Evolutionary conservation across 2,888 invertebrate species (phyloP), one percentile per base, ranked within the genome.

Genomic region (Diaprepes abbreviatus): DNA sequence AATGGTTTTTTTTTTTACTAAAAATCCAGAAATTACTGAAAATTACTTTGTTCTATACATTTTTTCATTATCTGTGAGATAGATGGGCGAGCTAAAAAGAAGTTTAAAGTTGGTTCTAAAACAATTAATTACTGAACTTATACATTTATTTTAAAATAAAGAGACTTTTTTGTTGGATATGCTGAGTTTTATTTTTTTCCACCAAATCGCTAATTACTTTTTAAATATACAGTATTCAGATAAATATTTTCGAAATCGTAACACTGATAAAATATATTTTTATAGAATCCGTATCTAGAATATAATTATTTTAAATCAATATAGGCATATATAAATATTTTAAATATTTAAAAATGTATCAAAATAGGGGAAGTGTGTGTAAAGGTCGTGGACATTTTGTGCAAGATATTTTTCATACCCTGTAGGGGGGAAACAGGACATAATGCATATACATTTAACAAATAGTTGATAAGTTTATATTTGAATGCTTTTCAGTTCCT

Each of bases 271-370:
- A 54, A 55, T 24, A 55, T 55, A 38, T 12, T 24, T 55, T 19
- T 1, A 33, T 33, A 33, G 4, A 31, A 52, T 31, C n/a, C 19
- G 14, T 52, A 52, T 31, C 14, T 38, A 55, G 55, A 38, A 14
- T 38, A 54, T 36, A 52, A 55, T 57, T 9, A 48, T 43, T 50
- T 19, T 50, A 58, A 54, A 63, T 19, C 10, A 43, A 43, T 50
- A 16, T 21, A 19, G 21, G n/a, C 21, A 10, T 52, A 62, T 54
- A 54, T 54, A 63, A 52, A 63, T 28, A 28, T 57, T 57, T 12
- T 54, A 54, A 52, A 63, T 28, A 16, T 65, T 57, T 12, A 65
- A 65, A 57, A 33, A 66, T 50, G 35, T 66, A 58, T 59, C 66
- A 66, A 66, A 66, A 66, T 66, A 65, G 35, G 57, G 40, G 40